Evolutionary conservation across 1,140 invertebrate species (phyloP).

Genomic region (Eciton burchellii): DNA sequence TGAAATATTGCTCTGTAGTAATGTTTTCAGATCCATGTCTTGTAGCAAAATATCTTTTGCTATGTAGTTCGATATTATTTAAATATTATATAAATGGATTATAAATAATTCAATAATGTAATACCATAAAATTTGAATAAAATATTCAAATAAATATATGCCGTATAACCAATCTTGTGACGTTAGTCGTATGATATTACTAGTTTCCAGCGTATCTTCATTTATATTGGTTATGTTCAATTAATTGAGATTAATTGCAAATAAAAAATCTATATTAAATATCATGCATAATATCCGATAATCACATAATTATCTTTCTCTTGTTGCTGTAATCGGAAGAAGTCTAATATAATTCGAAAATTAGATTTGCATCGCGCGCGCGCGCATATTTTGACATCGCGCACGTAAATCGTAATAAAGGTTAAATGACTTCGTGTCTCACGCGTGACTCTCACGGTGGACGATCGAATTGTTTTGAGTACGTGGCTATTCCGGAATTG

Average conservation of each 20-base stretch:
- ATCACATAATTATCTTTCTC: not conserved
- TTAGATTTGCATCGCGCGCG: not conserved
- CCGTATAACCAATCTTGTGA: too few species aligned
- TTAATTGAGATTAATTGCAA: not conserved
- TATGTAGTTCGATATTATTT: not conserved
- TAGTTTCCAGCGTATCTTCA: not conserved
- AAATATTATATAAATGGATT: too few species aligned
- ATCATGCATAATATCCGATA: not conserved
- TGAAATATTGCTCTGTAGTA: slow-evolving; percentile 56
- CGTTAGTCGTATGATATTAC: too few species aligned
- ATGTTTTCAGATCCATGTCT: slow-evolving; percentile 65
- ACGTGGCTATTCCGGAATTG: slow-evolving; percentile 18
- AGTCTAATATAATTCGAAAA: not conserved
- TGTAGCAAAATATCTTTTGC: not conserved
- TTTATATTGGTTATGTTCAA: slow-evolving; percentile 11
- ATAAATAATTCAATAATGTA: too few species aligned
- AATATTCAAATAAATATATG: too few species aligned
- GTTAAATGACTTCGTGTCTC: slow-evolving; percentile 13
- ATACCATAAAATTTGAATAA: too few species aligned
- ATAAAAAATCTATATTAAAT: not conserved
- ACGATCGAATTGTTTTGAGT: slow-evolving; percentile 38
- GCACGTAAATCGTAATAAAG: slow-evolving; percentile 8
- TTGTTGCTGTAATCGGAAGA: not conserved
- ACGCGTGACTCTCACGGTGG: slow-evolving; percentile 10
- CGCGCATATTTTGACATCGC: not conserved